Percentiles rank a stretch among this genome's conserved stretches.
phyloP scores from a whole-genome alignment of 1,140 invertebrate species.

The Cylas formicarius region DNA sequence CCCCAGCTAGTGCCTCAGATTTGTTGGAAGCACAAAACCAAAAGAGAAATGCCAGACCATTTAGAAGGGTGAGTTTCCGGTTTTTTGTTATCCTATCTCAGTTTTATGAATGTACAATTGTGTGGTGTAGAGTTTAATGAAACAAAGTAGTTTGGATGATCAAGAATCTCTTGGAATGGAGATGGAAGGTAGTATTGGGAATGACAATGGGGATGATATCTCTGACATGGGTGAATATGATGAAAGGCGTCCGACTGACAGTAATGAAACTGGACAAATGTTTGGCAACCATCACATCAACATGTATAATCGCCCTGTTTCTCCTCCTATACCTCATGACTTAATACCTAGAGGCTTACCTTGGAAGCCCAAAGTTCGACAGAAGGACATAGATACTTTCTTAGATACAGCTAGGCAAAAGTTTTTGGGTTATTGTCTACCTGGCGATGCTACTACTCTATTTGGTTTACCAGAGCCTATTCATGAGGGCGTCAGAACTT shows the following conservation, averaged over 20 bases:
- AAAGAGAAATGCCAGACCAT: conserved; percentile 57
- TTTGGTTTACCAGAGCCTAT: conserved; percentile 90
- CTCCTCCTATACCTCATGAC: conserved; percentile 14
- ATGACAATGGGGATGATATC: conserved; percentile 45
- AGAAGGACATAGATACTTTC: conserved; percentile 87
- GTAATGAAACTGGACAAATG: conserved; percentile 35
- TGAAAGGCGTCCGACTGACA: conserved; percentile 47
- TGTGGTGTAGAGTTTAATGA: conserved; percentile 68
- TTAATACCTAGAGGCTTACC: conserved; percentile 52
- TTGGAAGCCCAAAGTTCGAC: conserved; percentile 94
- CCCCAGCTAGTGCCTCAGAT: conserved; percentile 87
- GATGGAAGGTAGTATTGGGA: conserved; percentile 47
- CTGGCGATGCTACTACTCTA: conserved; percentile 77
- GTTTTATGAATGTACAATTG: conserved; percentile 2
- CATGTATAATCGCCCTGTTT: conserved; percentile 45
- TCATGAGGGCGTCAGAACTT: conserved; percentile 86
- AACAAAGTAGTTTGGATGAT: conserved; percentile 91
- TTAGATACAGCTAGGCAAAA: conserved; percentile 86
- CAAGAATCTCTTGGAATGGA: conserved; percentile 65
- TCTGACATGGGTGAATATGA: conserved; percentile 45
- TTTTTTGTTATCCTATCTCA: neutral
- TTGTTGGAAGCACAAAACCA: conserved; percentile 83
- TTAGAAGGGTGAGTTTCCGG: conserved; percentile 49
- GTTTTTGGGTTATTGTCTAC: conserved; percentile 84
- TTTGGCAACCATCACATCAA: conserved; percentile 27